These are phyloP conservation scores for Synanceia verrucosa DNA, from an alignment of 2,797 vertebrate species.

Conservation along the genomic window DNA sequence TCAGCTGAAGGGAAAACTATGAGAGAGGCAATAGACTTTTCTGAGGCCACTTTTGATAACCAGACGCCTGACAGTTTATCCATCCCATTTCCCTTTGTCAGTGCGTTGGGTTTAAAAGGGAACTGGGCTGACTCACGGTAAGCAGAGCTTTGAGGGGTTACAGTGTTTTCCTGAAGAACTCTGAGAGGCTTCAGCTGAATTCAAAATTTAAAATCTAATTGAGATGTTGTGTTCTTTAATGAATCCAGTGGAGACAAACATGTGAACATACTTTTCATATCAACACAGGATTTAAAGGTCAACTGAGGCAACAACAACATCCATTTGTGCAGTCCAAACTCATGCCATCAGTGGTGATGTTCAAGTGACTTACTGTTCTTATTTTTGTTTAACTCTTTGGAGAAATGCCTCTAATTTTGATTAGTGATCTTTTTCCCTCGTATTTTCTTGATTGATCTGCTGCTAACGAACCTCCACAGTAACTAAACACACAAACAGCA, in stretches of 20 bases:
- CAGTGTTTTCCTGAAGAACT: conserved; percentile 5
- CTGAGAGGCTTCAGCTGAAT: not conserved
- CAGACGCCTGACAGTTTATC: not conserved
- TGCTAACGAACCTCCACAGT: too few species aligned
- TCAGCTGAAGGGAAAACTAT: conserved; percentile 3
- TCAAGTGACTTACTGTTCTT: not conserved
- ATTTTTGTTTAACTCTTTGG: not conserved
- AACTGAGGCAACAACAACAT: not conserved
- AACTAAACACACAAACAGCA: too few species aligned
- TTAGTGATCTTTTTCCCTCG: too few species aligned
- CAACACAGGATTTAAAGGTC: not conserved
- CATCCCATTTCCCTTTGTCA: conserved; percentile 29
- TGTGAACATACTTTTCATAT: not conserved
- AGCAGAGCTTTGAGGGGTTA: not conserved
- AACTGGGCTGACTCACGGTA: conserved; percentile 18
- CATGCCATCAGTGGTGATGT: not conserved
- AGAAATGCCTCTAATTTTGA: not conserved
- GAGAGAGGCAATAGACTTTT: conserved; percentile 16
- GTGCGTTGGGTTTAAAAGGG: conserved; percentile 11
- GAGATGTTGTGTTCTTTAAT: conserved; percentile 9
- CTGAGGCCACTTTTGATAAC: conserved; percentile 25
- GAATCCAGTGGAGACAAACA: not conserved
- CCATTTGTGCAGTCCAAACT: too few species aligned
- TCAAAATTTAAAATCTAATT: conserved; percentile 11
- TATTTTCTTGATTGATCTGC: too few species aligned